Percentiles rank a stretch among this genome's conserved stretches.
phyloP scores from a whole-genome alignment of 2,797 vertebrate species.

The Galaxias olidus region DNA sequence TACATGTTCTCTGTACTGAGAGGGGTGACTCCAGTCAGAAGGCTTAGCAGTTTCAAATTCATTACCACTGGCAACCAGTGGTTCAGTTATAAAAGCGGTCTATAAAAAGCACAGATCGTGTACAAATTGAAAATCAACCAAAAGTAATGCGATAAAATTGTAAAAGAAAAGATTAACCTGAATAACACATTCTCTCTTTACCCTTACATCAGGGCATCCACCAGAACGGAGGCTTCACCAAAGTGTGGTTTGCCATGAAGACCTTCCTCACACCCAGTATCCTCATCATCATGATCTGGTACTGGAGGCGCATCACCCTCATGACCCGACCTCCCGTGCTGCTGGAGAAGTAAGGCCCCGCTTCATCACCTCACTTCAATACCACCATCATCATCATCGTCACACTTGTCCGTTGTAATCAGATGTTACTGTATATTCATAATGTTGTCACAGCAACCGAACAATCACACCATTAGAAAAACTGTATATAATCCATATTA shows the following conservation, averaged over 20 bases:
- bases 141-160: not conserved
- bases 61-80: constrained; percentile 7
- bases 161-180: not conserved
- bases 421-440: no score
- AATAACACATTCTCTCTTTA: constrained; percentile 10
- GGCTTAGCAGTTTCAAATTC: constrained; percentile 20
- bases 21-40: no score
- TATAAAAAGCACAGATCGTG: no score
- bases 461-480: no score
- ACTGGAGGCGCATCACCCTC: constrained; percentile 93
- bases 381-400: not conserved
- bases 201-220: constrained; percentile 96
- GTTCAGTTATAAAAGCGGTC: no score
- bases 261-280: constrained; percentile 97
- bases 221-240: constrained; percentile 96
- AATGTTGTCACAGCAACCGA: no score
- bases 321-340: constrained; percentile 92
- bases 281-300: constrained; percentile 97
- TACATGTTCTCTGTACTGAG: no score
- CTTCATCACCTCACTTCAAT: constrained; percentile 1
- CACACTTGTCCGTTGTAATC: not conserved
- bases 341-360: constrained; percentile 90
- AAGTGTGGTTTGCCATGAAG: constrained; percentile 99
- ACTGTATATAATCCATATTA: no score
- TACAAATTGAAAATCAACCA: not conserved